These are phyloP conservation scores for Seriola aureovittata DNA, from an alignment of 2,113 vertebrate genomes.

Conservation along the genomic window DNA sequence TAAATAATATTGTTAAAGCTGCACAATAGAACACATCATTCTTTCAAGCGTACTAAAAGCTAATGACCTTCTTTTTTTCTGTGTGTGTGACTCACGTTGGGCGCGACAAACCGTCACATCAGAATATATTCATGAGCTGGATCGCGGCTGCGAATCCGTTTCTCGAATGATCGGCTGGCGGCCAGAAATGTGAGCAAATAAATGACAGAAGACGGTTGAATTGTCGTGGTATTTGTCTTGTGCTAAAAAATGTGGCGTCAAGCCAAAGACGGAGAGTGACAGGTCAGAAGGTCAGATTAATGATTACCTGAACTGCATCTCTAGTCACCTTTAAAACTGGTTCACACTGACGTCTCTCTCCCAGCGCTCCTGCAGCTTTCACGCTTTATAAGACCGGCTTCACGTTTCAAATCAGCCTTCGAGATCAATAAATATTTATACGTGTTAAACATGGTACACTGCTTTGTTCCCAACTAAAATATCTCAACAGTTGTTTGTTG, in stretches of 20 bases:
- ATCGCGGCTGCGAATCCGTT: neutral
- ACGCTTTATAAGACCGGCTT: neutral
- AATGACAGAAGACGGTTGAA: neutral
- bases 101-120: neutral
- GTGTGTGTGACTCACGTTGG: neutral
- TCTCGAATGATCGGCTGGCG: neutral
- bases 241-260: slow-evolving; percentile 16
- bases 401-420: neutral
- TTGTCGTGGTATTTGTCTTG: neutral
- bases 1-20: neutral
- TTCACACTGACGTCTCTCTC: neutral
- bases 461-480: too few species aligned
- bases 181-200: neutral
- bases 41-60: too few species aligned
- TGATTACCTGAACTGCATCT: slow-evolving; percentile 3
- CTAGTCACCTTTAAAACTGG: neutral
- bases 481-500: too few species aligned
- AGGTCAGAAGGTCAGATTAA: neutral
- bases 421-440: too few species aligned
- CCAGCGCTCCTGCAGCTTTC: neutral
- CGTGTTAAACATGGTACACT: too few species aligned
- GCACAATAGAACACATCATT: too few species aligned
- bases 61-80: too few species aligned
- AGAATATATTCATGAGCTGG: neutral
- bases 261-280: neutral